Conservation (phyloP, 2,113 vertebrate genomes). For the Pangasianodon hypophthalmus region DNA sequence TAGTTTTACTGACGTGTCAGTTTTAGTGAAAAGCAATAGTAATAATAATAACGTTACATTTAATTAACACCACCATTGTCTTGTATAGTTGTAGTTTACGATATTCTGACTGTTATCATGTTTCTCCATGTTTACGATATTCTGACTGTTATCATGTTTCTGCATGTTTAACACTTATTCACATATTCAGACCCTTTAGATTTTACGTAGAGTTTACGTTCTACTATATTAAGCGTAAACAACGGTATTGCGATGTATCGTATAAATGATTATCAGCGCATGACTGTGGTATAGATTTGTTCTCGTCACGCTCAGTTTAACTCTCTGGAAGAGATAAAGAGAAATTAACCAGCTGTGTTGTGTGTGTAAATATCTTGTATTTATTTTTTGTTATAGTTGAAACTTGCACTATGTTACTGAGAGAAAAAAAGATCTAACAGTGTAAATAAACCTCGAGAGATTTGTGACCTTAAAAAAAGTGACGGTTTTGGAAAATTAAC, state of each 20-base stretch:
- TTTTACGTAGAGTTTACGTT: neutral
- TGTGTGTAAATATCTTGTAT: neutral
- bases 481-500: neutral
- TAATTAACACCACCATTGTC: neutral
- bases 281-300: neutral
- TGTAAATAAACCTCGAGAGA: constrained; percentile 19
- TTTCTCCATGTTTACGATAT: neutral
- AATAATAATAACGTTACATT: neutral
- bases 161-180: neutral
- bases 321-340: neutral
- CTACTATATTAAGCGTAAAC: neutral
- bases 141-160: neutral
- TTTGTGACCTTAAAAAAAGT: neutral
- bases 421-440: neutral
- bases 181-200: neutral
- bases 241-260: neutral
- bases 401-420: neutral
- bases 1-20: neutral
- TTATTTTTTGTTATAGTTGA: neutral
- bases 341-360: neutral
- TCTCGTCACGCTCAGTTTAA: neutral
- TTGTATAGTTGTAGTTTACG: neutral
- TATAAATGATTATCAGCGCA: neutral
- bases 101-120: neutral
- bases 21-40: neutral